These are phyloP conservation scores for Macrostomum lignano DNA, from an alignment of 1,140 invertebrate species.

Conservation along the genomic window DNA sequence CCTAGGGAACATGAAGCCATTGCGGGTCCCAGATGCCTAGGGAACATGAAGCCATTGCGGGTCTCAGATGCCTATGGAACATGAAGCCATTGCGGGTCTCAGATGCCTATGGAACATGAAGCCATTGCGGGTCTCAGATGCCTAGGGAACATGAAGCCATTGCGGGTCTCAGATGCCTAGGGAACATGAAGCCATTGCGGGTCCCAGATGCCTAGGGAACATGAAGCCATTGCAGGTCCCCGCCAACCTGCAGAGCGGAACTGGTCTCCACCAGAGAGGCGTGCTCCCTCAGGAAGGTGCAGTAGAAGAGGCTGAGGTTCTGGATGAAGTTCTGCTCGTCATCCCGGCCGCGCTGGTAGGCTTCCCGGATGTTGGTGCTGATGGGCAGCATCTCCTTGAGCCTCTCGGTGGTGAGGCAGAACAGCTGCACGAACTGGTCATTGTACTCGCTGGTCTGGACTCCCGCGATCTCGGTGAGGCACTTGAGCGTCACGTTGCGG, in stretches of 20 bases:
- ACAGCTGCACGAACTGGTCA: conserved; percentile 57
- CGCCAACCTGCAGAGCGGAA: conserved; percentile 14
- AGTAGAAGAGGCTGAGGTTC: conserved; percentile 82
- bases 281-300: conserved; percentile 83
- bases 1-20: too few relatives aligned
- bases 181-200: too few relatives aligned
- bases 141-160: too few relatives aligned
- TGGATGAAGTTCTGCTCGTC: conserved; percentile 97
- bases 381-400: conserved; percentile 61
- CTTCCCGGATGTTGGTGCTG: conserved; percentile 62
- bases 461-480: conserved; percentile 68
- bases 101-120: too few relatives aligned
- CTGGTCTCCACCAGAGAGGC: conserved; percentile 42
- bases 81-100: too few relatives aligned
- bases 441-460: conserved; percentile 44
- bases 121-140: too few relatives aligned
- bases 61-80: too few relatives aligned
- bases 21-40: too few relatives aligned
- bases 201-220: too few relatives aligned
- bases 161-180: too few relatives aligned
- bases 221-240: too few relatives aligned
- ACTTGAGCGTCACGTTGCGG: conserved; percentile 85
- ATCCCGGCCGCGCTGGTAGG: conserved; percentile 64
- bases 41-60: too few relatives aligned
- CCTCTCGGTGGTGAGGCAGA: conserved; percentile 62